Base-by-base conservation (phyloP, 1,140 invertebrate genomes). In the Asbolus verrucosus region DNA sequence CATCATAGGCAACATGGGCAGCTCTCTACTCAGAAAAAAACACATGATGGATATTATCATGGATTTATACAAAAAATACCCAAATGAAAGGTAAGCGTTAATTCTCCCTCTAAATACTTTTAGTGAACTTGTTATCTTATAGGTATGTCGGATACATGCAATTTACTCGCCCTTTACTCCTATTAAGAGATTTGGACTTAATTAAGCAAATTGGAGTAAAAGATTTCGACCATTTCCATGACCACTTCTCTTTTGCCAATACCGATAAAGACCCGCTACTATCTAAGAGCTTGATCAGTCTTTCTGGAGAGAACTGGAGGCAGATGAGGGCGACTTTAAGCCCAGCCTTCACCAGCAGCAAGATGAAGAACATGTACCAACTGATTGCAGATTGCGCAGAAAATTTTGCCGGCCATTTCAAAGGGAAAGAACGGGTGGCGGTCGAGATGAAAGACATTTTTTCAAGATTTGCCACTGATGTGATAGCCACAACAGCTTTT, bases 151-250 rank as follows among this genome's bases (percentile, higher is more conserved):
- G 82, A 0, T 76, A 82, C 15, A 86, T 79, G 27, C 83, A 87
- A 60, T 81, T 88, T 9, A 19, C 78, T 0, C 81, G 76, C 0
- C 87, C 87, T 0, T 67, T 81, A 0, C 66, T 88, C 2, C 60
- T 88, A 9, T 70, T 90, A 0, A 82, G 84, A 18, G 87, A 89
- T 74, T 83, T 84, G 0, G 86, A 89, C n/a, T 14, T 88, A 15
- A 61, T 73, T 13, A 73, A 69, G 18, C 54, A 69, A 30, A 39
- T 69, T 21, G 6, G 69, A 11, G 71, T 82, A 2, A 82, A 81
- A 13, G 76, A 84, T 43, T 85, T 85, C 59, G 75, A 80, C 6
- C 61, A 73, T 14, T 84, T 84, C 67, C 21, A 69, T 2, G 76
- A 84, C 65, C 75, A 81, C 11, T 54, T 21, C 41, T 16, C 41